Base-by-base conservation (phyloP, 2,888 invertebrate species). In the Coleophora deauratella region DNA sequence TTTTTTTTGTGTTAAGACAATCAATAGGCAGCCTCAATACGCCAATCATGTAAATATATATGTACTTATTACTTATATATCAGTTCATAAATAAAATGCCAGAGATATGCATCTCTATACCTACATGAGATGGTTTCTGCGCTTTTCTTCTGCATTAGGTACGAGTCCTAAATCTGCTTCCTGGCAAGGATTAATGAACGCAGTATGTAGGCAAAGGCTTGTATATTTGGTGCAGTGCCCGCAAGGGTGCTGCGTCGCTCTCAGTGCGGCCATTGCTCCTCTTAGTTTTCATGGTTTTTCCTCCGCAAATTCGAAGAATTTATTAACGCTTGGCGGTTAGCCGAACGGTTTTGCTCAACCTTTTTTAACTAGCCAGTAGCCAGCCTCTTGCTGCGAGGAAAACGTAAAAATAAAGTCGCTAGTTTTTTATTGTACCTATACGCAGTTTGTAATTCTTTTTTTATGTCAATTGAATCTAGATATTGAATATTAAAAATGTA, bases 281-380 rank as follows among this genome's bases (percentile, higher is more conserved):
- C 36, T 12, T 55, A 59, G 59, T 64, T 71, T 67, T 59, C 66
- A 55, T 61, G 59, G 57, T 59, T 57, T 60, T 62, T 51, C 58
- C 40, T 43, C 67, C 55, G 63, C 69, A 76, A 74, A 76, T 76
- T 72, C 73, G 60, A 75, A 72, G 74, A 79, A 81, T 80, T 81
- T 80, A 81, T 80, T 78, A 78, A 75, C 77, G 75, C 70, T 78
- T 72, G 72, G 79, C 73, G 81, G 79, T 78, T 70, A 72, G 72
- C 75, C 72, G 75, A 67, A 71, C 58, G 51, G 66, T 73, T 78
- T 78, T 73, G 66, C 66, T 66, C 58, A 47, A 52, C 61, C 57
- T 69, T 78, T 77, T 77, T 71, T 59, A 58, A 57, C 59, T 64
- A 68, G 62, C 67, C 65, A 58, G 54, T 64, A 68, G 62, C 67